Conservation (phyloP, 2,888 invertebrate species). For the Leucoptera coffeella region DNA sequence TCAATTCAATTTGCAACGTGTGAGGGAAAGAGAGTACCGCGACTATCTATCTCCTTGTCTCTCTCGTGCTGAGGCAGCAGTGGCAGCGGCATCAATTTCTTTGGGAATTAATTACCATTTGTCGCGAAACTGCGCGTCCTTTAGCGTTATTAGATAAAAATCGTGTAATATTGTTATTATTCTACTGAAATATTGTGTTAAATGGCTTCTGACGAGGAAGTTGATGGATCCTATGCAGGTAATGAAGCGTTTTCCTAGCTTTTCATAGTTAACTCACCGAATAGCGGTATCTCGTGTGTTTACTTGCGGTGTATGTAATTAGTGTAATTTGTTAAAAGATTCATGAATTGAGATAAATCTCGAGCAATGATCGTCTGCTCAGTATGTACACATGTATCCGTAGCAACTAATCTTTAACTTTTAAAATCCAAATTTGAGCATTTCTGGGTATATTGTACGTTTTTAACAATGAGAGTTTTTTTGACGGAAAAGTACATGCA, state of each 20-base stretch:
- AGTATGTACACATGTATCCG: too few relatives aligned
- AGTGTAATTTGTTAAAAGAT: too few relatives aligned
- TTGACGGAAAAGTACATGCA: slow-evolving; percentile 60
- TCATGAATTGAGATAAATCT: too few relatives aligned
- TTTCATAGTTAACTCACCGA: slow-evolving; percentile 53
- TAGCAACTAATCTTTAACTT: too few relatives aligned
- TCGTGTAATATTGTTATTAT: slow-evolving; percentile 25
- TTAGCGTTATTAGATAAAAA: slow-evolving; percentile 42
- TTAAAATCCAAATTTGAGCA: too few relatives aligned
- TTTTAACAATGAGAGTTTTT: too few relatives aligned
- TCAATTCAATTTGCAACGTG: slow-evolving; percentile 13
- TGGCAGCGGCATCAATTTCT: slow-evolving; percentile 54
- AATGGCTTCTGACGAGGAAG: slow-evolving; percentile 86
- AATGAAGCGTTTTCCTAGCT: slow-evolving; percentile 52
- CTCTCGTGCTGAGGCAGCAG: slow-evolving; percentile 28
- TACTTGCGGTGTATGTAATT: slow-evolving; percentile 52
- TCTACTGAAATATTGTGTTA: slow-evolving; percentile 31
- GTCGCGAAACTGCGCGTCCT: slow-evolving; percentile 55
- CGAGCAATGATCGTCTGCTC: too few relatives aligned
- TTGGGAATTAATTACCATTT: slow-evolving; percentile 48
- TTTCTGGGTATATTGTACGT: too few relatives aligned
- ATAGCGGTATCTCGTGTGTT: slow-evolving; percentile 54
- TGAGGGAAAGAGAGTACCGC: slow-evolving; percentile 25
- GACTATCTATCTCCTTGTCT: too few relatives aligned
- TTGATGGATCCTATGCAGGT: slow-evolving; percentile 84